A percentile compares a stretch with the other conserved stretches of the same genome.
These are phyloP conservation scores for Bradypodion ventrale DNA, from an alignment of 2,797 vertebrate species.

Conservation along the genomic window DNA sequence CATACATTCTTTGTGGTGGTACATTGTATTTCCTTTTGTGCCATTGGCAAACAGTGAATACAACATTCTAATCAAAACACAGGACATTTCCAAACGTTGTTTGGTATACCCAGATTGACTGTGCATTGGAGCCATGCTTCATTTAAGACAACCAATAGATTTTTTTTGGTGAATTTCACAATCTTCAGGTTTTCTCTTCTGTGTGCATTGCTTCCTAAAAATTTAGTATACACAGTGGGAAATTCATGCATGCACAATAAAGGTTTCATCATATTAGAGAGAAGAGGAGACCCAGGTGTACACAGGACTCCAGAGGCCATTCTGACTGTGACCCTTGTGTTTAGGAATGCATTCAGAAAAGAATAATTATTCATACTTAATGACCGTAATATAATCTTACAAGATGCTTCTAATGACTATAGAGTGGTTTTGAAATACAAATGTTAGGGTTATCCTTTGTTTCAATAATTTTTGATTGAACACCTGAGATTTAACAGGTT, in stretches of 20 bases:
- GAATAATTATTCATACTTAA: constrained; percentile 16
- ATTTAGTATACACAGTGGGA: not conserved
- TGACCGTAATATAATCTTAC: not conserved
- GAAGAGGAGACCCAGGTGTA: not conserved
- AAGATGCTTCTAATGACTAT: constrained; percentile 7
- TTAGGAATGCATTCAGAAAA: not conserved
- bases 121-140: not conserved
- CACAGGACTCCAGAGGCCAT: not conserved
- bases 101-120: not conserved
- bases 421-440: not conserved
- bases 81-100: not conserved
- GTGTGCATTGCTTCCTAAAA: not conserved
- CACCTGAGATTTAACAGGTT: constrained; percentile 2
- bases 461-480: constrained; percentile 16
- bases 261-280: constrained; percentile 1
- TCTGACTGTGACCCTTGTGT: constrained; percentile 6
- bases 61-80: not conserved
- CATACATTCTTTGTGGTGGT: not conserved
- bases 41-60: not conserved
- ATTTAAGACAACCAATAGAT: not conserved
- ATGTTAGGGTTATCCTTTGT: not conserved
- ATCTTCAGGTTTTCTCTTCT: not conserved
- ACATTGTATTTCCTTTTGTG: not conserved
- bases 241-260: not conserved
- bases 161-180: not conserved